Conservation (phyloP, 2,888 invertebrate species). For the Eucera pruinosa region DNA sequence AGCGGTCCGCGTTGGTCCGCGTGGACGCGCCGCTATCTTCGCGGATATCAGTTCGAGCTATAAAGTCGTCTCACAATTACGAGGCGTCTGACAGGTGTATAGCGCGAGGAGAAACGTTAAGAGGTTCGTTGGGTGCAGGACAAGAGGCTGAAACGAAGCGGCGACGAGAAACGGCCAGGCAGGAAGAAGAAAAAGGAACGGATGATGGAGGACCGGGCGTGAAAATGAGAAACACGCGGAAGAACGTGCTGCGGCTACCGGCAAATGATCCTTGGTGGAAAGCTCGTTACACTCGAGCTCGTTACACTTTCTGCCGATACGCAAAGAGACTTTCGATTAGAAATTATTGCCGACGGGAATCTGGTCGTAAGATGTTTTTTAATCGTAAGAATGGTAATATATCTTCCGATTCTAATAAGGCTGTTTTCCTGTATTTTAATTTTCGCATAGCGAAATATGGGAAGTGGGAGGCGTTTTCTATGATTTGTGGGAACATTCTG, state of each 20-base stretch:
- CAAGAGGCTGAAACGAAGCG: conserved; percentile 51
- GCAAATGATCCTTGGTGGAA: conserved; percentile 15
- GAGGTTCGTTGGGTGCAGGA: conserved; percentile 65
- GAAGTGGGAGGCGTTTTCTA: too few species aligned
- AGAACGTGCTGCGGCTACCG: conserved; percentile 6
- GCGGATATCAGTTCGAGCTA: conserved; percentile 67
- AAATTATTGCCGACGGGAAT: neutral
- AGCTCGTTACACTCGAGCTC: neutral
- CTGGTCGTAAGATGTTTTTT: neutral
- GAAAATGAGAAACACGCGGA: conserved; percentile 47
- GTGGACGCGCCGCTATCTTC: conserved; percentile 54
- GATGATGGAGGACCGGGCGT: conserved; percentile 37
- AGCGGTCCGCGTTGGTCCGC: conserved; percentile 42
- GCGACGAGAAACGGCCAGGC: conserved; percentile 48
- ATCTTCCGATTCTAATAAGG: too few species aligned
- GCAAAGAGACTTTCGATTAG: neutral
- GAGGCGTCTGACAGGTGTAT: conserved; percentile 70
- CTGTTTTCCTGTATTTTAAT: too few species aligned
- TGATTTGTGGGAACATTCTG: too few species aligned
- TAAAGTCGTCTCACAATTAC: conserved; percentile 71
- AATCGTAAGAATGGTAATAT: neutral
- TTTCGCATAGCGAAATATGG: too few species aligned
- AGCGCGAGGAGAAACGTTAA: conserved; percentile 66
- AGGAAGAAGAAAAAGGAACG: conserved; percentile 29
- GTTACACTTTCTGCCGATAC: neutral